Percentiles rank a stretch among this genome's conserved stretches.
phyloP scores from a whole-genome alignment of 2,797 vertebrate species.

The Sciurus carolinensis region DNA sequence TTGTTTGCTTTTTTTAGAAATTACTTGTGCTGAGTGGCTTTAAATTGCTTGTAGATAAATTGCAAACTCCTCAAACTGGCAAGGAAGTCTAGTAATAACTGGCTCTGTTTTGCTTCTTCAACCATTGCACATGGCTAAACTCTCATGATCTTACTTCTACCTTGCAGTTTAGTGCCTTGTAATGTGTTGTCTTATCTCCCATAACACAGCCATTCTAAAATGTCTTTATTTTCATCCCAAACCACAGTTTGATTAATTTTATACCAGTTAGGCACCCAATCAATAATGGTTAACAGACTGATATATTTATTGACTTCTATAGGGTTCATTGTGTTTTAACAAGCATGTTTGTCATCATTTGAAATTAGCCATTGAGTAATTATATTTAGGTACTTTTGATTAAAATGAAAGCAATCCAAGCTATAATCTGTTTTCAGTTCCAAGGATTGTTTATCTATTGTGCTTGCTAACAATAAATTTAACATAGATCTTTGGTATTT shows the following conservation, averaged over 20 bases:
- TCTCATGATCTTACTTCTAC: background rate
- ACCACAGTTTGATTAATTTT: background rate
- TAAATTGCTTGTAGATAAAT: background rate
- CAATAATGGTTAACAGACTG: background rate
- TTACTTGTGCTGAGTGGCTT: background rate
- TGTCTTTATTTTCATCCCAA: background rate
- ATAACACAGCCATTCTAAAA: background rate
- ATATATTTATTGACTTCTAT: background rate
- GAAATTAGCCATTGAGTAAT: constrained; percentile 60
- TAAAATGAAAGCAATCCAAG: constrained; percentile 15
- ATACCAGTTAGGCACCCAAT: constrained; percentile 1
- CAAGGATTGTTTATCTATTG: constrained; percentile 21
- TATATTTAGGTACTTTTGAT: constrained; percentile 40
- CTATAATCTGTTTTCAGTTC: background rate
- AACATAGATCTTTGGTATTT: constrained; percentile 46
- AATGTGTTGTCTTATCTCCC: background rate
- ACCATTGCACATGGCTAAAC: background rate
- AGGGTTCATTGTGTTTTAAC: constrained; percentile 11
- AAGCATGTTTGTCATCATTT: constrained; percentile 19
- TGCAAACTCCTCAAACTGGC: background rate
- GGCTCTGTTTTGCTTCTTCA: background rate
- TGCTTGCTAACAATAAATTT: constrained; percentile 23
- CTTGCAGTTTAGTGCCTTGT: background rate
- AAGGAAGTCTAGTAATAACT: background rate
- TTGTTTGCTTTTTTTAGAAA: constrained; percentile 22